Base-by-base conservation (phyloP, 1,140 invertebrate genomes). In the Ips nitidus region DNA sequence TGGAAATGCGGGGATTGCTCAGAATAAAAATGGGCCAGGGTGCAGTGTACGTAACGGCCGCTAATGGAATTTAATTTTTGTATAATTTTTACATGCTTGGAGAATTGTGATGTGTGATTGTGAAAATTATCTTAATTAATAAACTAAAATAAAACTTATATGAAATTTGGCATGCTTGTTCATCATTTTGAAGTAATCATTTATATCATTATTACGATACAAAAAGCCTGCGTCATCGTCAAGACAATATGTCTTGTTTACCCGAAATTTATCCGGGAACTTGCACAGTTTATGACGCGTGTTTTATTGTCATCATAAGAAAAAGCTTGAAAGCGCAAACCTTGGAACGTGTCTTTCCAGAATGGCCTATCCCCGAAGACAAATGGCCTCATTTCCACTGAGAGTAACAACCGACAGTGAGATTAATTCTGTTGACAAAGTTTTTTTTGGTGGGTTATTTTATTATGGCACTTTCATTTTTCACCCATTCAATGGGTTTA, bases 281-380 rank as follows among this genome's bases (percentile, higher is more conserved):
- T 60, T 60, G 41, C 42, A 42, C 40, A 6, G 58, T 60, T 60
- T 60, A 60, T 60, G 58, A 60, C 36, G 41, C 58, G 58, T 60
- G 58, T 60, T 60, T 60, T 60, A 60, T 60, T 60, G 58, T 60
- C 58, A 22, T 43, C 36, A 45, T 45, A 60, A 60, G 58, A 60
- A 60, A 60, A 60, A 60, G 42, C 58, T 6, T 60, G 41, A 38
- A 60, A 60, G 45, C 58, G 43, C 42, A 60, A 60, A 45, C 58
- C 41, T 38, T 41, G 61, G 50, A 63, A 63, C 61, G 61, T 63
- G 61, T 63, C 61, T 52, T 52, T 52, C 43, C 38, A 3, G 58
- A 60, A 60, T 60, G 61, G 61, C 50, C 50, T 52, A 52, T 63
- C 47, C 61, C 22, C 22, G 42, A 36, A 63, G 61, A 63, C 61